Evolutionary conservation across 2,797 vertebrate genomes (phyloP).

Genomic region (Ispidina lecontei): DNA sequence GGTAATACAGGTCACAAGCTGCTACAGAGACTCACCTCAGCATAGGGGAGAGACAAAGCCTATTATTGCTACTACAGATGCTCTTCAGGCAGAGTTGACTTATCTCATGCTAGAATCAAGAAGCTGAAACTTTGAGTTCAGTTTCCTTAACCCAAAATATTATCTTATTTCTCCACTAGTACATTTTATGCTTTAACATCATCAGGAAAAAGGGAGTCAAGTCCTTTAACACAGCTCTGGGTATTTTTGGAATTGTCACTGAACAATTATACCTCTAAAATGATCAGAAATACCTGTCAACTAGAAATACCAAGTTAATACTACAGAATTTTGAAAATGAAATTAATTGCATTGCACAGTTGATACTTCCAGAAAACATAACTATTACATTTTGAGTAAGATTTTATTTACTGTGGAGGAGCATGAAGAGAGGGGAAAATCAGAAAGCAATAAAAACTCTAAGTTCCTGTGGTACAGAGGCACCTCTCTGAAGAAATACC

Average conservation of each 20-base stretch:
- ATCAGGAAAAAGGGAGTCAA: neutral
- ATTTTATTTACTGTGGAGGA: neutral
- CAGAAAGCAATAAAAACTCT: neutral
- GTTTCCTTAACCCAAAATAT: neutral
- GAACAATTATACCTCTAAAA: neutral
- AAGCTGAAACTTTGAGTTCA: neutral
- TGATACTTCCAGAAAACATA: neutral
- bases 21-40: neutral
- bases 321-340: neutral
- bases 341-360: neutral
- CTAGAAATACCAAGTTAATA: neutral
- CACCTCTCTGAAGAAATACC: neutral
- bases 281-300: neutral
- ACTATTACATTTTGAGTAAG: neutral
- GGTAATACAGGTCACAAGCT: neutral
- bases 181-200: neutral
- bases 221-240: neutral
- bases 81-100: neutral
- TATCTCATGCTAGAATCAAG: neutral
- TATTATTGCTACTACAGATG: neutral
- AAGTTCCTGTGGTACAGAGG: neutral
- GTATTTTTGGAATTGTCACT: neutral
- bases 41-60: fast-evolving
- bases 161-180: neutral
- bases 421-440: neutral